A percentile compares a stretch with the other conserved stretches of the same genome.
phyloP scores from a whole-genome alignment of 2,113 vertebrate species.

The Hiodon tergisus region DNA sequence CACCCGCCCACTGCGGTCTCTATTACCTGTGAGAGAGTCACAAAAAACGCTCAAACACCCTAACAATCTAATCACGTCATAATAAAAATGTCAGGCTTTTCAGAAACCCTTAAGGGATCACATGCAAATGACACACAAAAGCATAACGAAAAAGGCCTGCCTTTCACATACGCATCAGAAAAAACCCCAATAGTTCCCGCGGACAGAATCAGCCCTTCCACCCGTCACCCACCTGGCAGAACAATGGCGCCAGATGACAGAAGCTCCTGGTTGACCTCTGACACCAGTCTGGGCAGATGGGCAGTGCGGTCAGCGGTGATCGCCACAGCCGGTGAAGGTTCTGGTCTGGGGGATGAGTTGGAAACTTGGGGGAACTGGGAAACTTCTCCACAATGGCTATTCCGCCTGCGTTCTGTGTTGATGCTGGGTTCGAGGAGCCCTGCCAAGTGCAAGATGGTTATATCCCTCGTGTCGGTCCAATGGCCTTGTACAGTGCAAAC shows the following conservation, averaged over 20 bases:
- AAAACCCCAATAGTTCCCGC: background rate
- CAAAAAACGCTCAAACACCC: background rate
- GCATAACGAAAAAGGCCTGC: background rate
- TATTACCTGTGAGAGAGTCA: slow-evolving; percentile 58
- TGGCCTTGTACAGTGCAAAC: background rate
- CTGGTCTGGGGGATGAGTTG: slow-evolving; percentile 30
- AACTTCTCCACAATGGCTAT: slow-evolving; percentile 39
- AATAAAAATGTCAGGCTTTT: too few relatives aligned
- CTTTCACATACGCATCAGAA: too few relatives aligned
- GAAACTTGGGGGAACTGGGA: slow-evolving; percentile 36
- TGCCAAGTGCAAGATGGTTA: slow-evolving; percentile 13
- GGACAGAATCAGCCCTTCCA: background rate
- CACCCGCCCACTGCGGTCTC: slow-evolving; percentile 65
- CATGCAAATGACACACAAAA: background rate
- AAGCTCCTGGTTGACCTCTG: slow-evolving; percentile 62
- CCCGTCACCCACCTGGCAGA: slow-evolving; percentile 59
- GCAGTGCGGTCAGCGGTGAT: slow-evolving; percentile 24
- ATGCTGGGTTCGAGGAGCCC: slow-evolving; percentile 37
- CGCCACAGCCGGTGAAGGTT: slow-evolving; percentile 13
- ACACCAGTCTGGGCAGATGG: slow-evolving; percentile 45
- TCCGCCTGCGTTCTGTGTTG: slow-evolving; percentile 28
- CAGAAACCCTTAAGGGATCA: background rate
- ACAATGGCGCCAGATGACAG: slow-evolving; percentile 62
- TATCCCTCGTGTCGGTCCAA: too few relatives aligned
- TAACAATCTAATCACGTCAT: too few relatives aligned